Percentiles rank a stretch among this genome's conserved stretches.
Evolutionary conservation across 2,113 vertebrate species (phyloP).

Genomic region (Columba livia): DNA sequence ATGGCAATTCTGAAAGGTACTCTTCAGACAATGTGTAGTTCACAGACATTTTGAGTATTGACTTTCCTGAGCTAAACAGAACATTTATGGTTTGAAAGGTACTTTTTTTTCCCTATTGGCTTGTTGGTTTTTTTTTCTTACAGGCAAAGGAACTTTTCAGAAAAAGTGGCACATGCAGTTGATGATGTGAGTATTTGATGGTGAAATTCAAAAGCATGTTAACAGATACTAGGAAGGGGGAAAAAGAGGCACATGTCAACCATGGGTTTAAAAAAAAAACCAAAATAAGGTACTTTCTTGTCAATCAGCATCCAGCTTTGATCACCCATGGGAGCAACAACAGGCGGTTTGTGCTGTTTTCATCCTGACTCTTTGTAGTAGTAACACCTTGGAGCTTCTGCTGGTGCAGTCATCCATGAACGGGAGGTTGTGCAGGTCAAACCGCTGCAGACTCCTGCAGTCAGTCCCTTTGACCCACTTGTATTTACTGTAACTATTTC

Average conservation of each 20-base stretch:
- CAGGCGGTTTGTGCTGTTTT: neutral
- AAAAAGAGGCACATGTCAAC: neutral
- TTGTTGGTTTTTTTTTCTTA: neutral
- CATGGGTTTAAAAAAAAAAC: neutral
- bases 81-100: neutral
- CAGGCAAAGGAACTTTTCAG: conserved; percentile 36
- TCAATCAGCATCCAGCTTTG: neutral
- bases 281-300: neutral
- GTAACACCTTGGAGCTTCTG: neutral
- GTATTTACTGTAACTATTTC: neutral
- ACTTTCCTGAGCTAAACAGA: neutral
- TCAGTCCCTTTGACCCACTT: neutral
- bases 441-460: neutral
- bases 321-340: neutral
- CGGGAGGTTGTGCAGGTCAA: neutral
- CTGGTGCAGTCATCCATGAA: neutral
- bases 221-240: neutral
- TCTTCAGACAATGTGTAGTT: neutral
- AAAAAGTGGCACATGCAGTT: conserved; percentile 26
- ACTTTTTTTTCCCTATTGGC: neutral
- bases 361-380: neutral
- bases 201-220: neutral
- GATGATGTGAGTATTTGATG: conserved; percentile 69
- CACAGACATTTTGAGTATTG: neutral
- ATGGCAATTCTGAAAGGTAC: neutral